Evolutionary conservation across 1,140 invertebrate genomes (phyloP).

Genomic region (Adoxophyes honmai): DNA sequence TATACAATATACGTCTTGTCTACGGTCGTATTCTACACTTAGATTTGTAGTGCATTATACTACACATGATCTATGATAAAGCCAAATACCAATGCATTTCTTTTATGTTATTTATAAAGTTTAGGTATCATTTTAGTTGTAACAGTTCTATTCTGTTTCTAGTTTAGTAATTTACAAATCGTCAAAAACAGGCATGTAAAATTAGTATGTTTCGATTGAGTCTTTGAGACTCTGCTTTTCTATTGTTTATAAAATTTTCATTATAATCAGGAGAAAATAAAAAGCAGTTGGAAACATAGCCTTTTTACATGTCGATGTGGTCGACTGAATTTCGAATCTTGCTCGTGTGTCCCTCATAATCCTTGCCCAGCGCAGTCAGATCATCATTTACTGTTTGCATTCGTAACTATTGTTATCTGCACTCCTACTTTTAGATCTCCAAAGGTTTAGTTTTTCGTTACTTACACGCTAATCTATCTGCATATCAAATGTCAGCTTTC

Average conservation of each 20-base stretch:
- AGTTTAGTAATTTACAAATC: conserved; percentile 1
- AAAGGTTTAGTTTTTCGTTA: too few relatives aligned
- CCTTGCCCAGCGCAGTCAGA: too few relatives aligned
- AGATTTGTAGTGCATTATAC: conserved; percentile 55
- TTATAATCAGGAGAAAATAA: too few relatives aligned
- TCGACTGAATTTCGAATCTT: too few relatives aligned
- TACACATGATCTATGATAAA: conserved; percentile 66
- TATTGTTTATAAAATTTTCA: too few relatives aligned
- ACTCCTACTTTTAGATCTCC: too few relatives aligned
- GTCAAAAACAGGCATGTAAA: background rate
- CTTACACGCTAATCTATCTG: background rate
- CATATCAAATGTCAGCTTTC: background rate
- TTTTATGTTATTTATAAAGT: conserved; percentile 62
- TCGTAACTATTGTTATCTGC: too few relatives aligned
- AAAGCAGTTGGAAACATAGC: background rate
- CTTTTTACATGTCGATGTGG: background rate
- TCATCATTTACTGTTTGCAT: too few relatives aligned
- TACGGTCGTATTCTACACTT: conserved; percentile 32
- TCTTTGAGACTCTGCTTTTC: too few relatives aligned
- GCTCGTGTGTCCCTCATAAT: too few relatives aligned
- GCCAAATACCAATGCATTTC: conserved; percentile 76
- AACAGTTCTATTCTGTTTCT: conserved; percentile 7
- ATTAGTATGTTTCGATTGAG: too few relatives aligned
- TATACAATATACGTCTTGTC: conserved; percentile 29
- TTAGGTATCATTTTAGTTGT: conserved; percentile 21